These are phyloP conservation scores for Kuschelorhynchus macadamiae DNA, from an alignment of 2,888 invertebrate species.

Conservation along the genomic window DNA sequence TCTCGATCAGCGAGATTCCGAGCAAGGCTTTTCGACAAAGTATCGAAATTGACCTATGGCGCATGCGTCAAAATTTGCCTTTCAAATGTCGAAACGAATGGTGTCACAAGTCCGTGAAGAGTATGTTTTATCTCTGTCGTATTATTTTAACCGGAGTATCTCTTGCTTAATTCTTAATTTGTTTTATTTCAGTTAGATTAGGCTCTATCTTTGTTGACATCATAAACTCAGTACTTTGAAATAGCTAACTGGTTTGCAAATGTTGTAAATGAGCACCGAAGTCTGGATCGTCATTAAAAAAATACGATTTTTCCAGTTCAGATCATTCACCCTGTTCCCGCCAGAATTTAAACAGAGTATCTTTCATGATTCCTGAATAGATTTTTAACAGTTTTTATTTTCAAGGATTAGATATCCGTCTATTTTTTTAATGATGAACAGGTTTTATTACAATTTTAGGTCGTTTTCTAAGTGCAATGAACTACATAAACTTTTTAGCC, in stretches of 20 bases:
- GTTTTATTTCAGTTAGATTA: no score
- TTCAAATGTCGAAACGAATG: background rate
- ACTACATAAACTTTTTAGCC: no score
- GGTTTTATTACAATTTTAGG: constrained; percentile 15
- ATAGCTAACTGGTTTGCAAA: no score
- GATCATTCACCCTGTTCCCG: constrained; percentile 21
- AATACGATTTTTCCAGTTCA: background rate
- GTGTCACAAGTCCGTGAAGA: background rate
- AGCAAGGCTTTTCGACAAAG: constrained; percentile 40
- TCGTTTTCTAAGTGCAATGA: no score
- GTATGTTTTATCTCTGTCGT: no score
- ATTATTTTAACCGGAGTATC: no score
- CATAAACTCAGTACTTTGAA: no score
- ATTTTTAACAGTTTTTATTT: background rate
- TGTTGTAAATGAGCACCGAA: no score
- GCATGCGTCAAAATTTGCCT: constrained; percentile 23
- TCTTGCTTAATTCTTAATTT: no score
- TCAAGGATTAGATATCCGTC: constrained; percentile 7
- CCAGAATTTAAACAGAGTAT: constrained; percentile 10
- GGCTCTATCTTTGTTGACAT: no score
- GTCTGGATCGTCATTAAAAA: no score
- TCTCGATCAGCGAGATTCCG: constrained; percentile 19
- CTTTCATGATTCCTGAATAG: background rate
- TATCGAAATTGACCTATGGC: constrained; percentile 30
- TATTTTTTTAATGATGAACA: constrained; percentile 7